phyloP scores from a whole-genome alignment of 2,113 vertebrate genomes.

The human region GRCh38 chr9:1825001-1825500 shows the following conservation, averaged over 20 bases:
- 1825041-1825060: neutral
- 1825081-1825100: constrained; percentile 27
- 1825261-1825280: constrained; percentile 48
- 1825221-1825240: constrained; percentile 54
- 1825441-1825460: constrained; percentile 2
- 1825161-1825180: constrained; percentile 57
- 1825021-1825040: neutral
- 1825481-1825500: constrained; percentile 35
- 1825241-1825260: constrained; percentile 64
- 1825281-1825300: constrained; percentile 54
- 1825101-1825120: neutral
- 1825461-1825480: neutral
- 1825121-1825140: neutral
- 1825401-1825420: neutral
- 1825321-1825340: neutral
- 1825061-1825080: neutral
- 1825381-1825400: neutral
- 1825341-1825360: neutral
- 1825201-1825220: constrained; percentile 72
- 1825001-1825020: neutral
- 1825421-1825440: constrained; percentile 43
- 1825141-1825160: constrained; percentile 30
- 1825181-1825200: constrained; percentile 75
- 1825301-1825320: constrained; percentile 53
- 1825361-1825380: neutral